Conservation (phyloP, 2,797 vertebrate species). For the Enteromius radiatus region DNA sequence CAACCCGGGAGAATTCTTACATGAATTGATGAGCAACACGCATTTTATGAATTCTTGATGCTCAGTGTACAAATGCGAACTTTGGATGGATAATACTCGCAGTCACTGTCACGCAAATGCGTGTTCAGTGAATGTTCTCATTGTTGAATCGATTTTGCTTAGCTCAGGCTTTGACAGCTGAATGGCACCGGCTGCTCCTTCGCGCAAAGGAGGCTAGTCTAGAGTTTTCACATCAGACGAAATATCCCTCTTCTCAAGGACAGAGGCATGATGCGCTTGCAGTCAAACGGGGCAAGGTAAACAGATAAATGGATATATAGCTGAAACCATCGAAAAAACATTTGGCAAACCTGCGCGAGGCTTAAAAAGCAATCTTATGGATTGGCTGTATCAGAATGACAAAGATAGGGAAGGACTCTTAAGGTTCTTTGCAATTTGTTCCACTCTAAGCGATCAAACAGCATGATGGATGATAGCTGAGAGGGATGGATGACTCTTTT, state of each 20-base stretch:
- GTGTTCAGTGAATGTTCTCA: constrained; percentile 28
- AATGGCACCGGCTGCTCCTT: constrained; percentile 26
- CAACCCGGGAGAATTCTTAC: constrained; percentile 21
- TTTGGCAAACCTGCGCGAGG: constrained; percentile 27
- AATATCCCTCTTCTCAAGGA: constrained; percentile 45
- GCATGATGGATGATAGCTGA: constrained; percentile 44
- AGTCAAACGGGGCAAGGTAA: constrained; percentile 27
- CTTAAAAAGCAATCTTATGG: constrained; percentile 43
- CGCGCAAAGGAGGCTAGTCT: background rate
- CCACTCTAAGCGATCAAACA: constrained; percentile 37
- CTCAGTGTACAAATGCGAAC: constrained; percentile 11
- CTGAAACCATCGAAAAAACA: constrained; percentile 3
- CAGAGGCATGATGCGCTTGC: constrained; percentile 3
- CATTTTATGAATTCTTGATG: constrained; percentile 10
- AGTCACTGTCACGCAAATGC: constrained; percentile 28
- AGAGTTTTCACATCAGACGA: background rate
- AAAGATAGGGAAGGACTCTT: constrained; percentile 47
- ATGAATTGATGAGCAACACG: constrained; percentile 14
- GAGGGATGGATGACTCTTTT: constrained; percentile 26
- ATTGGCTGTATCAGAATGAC: constrained; percentile 37
- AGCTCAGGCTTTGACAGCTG: constrained; percentile 43
- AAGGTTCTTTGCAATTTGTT: constrained; percentile 43
- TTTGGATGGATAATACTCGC: constrained; percentile 25
- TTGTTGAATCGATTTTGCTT: constrained; percentile 37
- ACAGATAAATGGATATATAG: constrained; percentile 6